Evolutionary conservation across 2,888 invertebrate genomes (phyloP).

Genomic region (Pristionchus entomophagus): DNA sequence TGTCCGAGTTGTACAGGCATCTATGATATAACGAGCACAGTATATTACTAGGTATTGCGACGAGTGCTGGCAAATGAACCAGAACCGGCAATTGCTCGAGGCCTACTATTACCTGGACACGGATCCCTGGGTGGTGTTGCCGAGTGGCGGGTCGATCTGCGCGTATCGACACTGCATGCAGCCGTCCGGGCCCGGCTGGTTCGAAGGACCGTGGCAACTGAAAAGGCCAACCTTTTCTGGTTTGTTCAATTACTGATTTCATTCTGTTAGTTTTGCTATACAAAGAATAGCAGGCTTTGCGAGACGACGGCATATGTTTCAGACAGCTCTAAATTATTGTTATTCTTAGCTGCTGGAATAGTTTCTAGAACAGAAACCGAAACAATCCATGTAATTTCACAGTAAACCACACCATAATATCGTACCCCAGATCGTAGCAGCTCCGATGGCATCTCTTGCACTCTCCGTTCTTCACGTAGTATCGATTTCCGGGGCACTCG

Average conservation of each 20-base stretch:
- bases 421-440: conserved; percentile 51
- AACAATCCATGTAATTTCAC: background rate
- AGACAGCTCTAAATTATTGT: too few species aligned
- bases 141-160: conserved; percentile 81
- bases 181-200: conserved; percentile 87
- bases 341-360: too few species aligned
- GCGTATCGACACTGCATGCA: conserved; percentile 93
- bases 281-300: too few species aligned
- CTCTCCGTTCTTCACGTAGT: conserved; percentile 36
- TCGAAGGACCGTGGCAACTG: conserved; percentile 89
- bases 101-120: too few species aligned
- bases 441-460: conserved; percentile 51
- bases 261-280: too few species aligned
- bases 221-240: too few species aligned
- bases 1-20: conserved; percentile 34
- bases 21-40: background rate
- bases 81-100: background rate
- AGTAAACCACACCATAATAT: too few species aligned
- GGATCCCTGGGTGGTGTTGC: background rate
- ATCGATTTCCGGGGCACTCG: conserved; percentile 49
- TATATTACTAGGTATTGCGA: too few species aligned
- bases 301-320: too few species aligned
- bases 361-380: too few species aligned
- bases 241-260: too few species aligned
- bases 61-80: too few species aligned